Percentiles rank a stretch among this genome's conserved stretches.
phyloP scores from a whole-genome alignment of 2,113 vertebrate species.

The Tychaedon coryphoeus region DNA sequence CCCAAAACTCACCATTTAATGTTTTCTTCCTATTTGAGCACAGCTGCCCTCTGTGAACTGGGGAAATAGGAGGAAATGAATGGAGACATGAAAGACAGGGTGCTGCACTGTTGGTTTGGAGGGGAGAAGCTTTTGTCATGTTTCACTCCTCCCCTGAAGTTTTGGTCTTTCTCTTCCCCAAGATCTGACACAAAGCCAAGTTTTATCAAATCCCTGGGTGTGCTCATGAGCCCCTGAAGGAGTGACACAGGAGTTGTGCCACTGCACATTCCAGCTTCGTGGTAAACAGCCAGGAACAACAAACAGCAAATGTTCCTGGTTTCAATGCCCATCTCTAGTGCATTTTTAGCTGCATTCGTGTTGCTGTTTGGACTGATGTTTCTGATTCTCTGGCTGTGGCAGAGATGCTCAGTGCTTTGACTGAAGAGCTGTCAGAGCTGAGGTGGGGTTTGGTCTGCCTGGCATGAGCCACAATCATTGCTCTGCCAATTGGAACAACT shows the following conservation, averaged over 20 bases:
- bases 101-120: not conserved
- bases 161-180: not conserved
- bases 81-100: not conserved
- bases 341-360: not conserved
- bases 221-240: not conserved
- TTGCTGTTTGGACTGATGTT: not conserved
- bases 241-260: rapidly evolving
- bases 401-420: not conserved
- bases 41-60: not conserved
- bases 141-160: not conserved
- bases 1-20: not conserved
- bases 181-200: not conserved
- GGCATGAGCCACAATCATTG: not conserved
- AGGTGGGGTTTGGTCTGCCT: not conserved
- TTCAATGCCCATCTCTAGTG: not conserved
- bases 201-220: not conserved
- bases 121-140: not conserved
- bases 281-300: not conserved
- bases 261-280: not conserved
- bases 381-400: not conserved
- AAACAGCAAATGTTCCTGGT: not conserved
- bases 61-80: not conserved
- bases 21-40: not conserved
- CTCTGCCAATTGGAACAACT: not conserved
- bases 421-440: not conserved